Percentiles rank a stretch among this genome's conserved stretches.
Evolutionary conservation across 2,797 vertebrate genomes (phyloP).

Genomic region (Trachops cirrhosus): DNA sequence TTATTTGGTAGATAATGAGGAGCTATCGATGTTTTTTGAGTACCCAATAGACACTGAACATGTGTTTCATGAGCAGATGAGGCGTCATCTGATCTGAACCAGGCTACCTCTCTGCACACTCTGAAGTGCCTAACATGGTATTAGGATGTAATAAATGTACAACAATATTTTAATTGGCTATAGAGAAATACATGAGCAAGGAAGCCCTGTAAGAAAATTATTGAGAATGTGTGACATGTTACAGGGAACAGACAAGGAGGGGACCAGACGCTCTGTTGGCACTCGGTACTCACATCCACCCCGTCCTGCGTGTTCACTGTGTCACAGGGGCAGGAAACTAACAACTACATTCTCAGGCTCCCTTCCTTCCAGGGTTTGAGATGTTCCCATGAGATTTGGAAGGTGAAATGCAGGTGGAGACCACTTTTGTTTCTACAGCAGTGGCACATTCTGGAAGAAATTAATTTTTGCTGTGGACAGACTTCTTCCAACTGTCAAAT

Average conservation of each 20-base stretch:
- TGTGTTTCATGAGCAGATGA: neutral
- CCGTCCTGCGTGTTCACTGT: rapidly evolving
- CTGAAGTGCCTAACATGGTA: neutral
- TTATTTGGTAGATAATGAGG: neutral
- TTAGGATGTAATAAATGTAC: neutral
- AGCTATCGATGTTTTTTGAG: neutral
- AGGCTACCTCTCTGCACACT: neutral
- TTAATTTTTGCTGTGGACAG: neutral
- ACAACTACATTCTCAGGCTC: neutral
- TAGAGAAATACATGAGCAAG: neutral
- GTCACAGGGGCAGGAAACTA: rapidly evolving
- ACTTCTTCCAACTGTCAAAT: neutral
- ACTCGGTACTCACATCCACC: too few relatives aligned
- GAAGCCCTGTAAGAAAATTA: neutral
- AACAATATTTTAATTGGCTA: neutral
- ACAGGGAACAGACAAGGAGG: neutral
- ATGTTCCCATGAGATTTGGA: neutral
- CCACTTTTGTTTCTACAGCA: neutral
- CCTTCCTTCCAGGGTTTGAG: neutral
- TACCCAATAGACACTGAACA: neutral
- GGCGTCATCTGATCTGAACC: neutral
- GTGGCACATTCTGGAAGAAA: neutral
- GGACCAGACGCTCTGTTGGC: too few relatives aligned
- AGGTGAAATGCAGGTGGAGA: neutral
- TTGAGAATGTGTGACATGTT: neutral